Base-by-base conservation (phyloP, 2,888 invertebrate species). In the Drosophila anomalipes region DNA sequence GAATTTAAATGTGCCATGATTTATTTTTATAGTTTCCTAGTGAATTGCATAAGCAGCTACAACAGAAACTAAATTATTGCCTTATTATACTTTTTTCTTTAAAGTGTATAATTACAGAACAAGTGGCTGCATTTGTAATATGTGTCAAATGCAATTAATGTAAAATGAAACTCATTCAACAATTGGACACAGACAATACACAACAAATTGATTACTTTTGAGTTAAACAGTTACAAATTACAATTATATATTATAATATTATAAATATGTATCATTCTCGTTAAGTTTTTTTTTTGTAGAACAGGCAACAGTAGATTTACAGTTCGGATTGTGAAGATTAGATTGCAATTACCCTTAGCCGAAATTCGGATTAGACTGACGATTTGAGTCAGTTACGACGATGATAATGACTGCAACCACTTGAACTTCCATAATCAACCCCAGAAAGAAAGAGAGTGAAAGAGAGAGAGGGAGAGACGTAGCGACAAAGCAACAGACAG, bases 131-230 rank as follows among this genome's bases (percentile, higher is more conserved):
- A 49, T n/a, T 35, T 49, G 16, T 19, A 7, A 28, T n/a, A 35
- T 5, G 12, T 35, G 0, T 37, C 16, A 65, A 39, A n/a, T 52
- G 37, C 56, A 68, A 19, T n/a, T 32, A 1, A 22, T 16, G 4
- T 2, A 3, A 33, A 30, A 32, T 30, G 1, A n/a, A 32, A 51
- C 30, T 14, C 28, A 52, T 28, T 12, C 32, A 41, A 9, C 39
- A 47, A 56, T 67, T 81, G 81, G 81, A 70, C 87, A 64, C 68
- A 51, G 87, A 63, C 73, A 72, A 62, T 47, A 26, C 32, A 33
- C 12, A 35, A 28, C 6, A 22, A 30, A 10, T 39, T 52, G 19
- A n/a, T n/a, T 54, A 10, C 14, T 19, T 5, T 41, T 26, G 1
- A 33, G 39, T 32, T 19, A 4, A n/a, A 33, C 28, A 12, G 6